Percentiles rank a stretch among this genome's conserved stretches.
Conservation (phyloP, 2,113 vertebrate species). For the Miniopterus natalensis region DNA sequence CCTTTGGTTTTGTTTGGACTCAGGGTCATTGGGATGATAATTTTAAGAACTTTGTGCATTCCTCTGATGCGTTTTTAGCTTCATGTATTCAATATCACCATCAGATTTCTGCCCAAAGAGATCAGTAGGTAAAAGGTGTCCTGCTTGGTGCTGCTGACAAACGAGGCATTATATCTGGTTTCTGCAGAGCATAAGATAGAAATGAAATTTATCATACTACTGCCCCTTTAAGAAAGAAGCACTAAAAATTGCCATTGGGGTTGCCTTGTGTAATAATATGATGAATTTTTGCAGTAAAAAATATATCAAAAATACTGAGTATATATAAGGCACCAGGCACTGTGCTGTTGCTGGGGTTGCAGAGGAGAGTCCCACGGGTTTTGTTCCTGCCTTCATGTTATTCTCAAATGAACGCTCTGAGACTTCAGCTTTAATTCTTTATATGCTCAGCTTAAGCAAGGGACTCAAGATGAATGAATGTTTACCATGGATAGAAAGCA, state of each 20-base stretch:
- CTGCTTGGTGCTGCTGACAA: not conserved
- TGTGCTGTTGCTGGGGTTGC: not conserved
- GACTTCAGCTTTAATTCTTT: not conserved
- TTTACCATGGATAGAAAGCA: not conserved
- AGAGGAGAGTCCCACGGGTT: not conserved
- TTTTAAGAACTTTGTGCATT: not conserved
- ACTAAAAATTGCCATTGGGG: not conserved
- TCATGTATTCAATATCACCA: not conserved
- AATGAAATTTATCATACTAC: not conserved
- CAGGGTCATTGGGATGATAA: not conserved
- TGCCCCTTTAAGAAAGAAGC: not conserved
- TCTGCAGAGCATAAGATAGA: not conserved
- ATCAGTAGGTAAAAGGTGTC: not conserved
- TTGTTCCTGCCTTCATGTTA: not conserved
- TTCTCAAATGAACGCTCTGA: not conserved
- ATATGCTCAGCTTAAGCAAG: not conserved
- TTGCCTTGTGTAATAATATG: not conserved
- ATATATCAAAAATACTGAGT: not conserved
- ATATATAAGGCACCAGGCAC: not conserved
- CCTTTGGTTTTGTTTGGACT: not conserved
- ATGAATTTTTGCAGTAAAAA: not conserved
- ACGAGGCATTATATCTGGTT: not conserved
- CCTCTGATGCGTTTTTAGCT: not conserved
- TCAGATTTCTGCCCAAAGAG: not conserved
- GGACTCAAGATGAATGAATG: not conserved